Conservation (phyloP, 2,113 vertebrate species). For the Ctenodactylus gundi region DNA sequence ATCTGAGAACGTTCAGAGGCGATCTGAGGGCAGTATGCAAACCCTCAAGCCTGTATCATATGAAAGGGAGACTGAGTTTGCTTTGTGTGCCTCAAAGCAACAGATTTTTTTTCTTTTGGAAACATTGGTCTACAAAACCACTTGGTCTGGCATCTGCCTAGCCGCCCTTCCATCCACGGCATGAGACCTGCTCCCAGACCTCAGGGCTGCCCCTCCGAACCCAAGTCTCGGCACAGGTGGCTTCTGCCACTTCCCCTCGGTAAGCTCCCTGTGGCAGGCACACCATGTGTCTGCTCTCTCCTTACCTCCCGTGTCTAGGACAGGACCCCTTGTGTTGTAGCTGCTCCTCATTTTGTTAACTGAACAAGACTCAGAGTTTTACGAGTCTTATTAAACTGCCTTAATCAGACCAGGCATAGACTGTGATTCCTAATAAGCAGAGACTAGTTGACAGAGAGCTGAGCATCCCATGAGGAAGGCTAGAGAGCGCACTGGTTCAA, state of each 20-base stretch:
- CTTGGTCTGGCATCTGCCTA: neutral
- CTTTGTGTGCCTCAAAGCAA: neutral
- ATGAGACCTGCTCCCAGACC: neutral
- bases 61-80: neutral
- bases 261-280: neutral
- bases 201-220: too few relatives aligned
- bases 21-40: fast-evolving
- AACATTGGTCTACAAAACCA: neutral
- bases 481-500: neutral
- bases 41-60: neutral
- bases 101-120: neutral
- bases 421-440: neutral
- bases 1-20: neutral
- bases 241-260: neutral
- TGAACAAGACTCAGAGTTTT: neutral
- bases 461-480: neutral
- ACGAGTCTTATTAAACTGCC: neutral
- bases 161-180: neutral
- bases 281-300: neutral
- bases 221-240: neutral
- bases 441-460: neutral
- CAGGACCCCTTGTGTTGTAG: fast-evolving
- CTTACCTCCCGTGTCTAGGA: neutral
- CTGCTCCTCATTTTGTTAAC: neutral
- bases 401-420: neutral